Base-by-base conservation (phyloP, 2,797 vertebrate species). In the Brachyalestes nurse region DNA sequence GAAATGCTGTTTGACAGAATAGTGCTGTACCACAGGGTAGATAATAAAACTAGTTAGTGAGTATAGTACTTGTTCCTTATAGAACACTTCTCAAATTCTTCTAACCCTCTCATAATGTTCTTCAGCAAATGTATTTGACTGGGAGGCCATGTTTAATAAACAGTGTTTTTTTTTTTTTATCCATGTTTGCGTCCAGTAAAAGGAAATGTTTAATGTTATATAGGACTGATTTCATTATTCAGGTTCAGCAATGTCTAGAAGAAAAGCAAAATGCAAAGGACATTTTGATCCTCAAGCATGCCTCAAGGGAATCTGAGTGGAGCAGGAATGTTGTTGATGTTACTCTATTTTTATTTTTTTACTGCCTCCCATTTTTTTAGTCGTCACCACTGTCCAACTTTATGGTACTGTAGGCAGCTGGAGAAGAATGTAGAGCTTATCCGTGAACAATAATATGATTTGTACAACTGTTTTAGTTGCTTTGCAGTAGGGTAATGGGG, bases 251-350 rank as follows among this genome's bases (percentile, higher is more conserved):
- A 25, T 60, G 23, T 61, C 28, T 57, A 62, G 42, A 23, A 61
- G 53, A 28, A 70, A 69, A 42, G 19, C n/a, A 57, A 64, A 62
- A 73, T 78, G 23, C 34, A 65, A 72, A 47, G 60, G 40, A 72
- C 51, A 65, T 45, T 65, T 13, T 77, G 21, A 72, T 77, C 80
- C 25, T 21, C 25, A 28, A 72, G 51, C 53, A 60, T 42, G 28
- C n/a, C 25, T 38, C 62, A 16, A 69, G n/a, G 72, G 71, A 78
- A 65, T 67, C 61, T 5, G 38, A 82, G n/a, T 77, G 16, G 38
- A 75, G 47, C 47, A 79, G 65, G 70, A 69, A 80, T 80, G 82
- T 83, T 73, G 67, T 77, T 45, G 42, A 75, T 80, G 21, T 73
- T 61, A 45, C 70, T 78, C n/a, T 73, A 49, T 34, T 71, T 70